Conservation (phyloP, 2,888 invertebrate genomes). For the Apantesis nais region DNA sequence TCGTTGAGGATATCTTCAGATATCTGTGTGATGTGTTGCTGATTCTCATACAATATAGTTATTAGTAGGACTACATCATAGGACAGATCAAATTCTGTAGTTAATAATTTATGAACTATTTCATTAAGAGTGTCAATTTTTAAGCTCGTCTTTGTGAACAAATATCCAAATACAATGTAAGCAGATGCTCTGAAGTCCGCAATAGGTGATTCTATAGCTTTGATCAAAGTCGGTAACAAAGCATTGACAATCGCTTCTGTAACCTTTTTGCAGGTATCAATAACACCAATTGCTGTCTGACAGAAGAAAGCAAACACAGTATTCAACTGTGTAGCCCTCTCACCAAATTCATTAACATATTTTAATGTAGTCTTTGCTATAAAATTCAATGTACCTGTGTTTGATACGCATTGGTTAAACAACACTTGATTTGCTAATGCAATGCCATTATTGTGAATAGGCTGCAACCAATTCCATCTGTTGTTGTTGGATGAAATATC, state of each 20-base stretch:
- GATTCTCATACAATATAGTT: slow-evolving; percentile 89
- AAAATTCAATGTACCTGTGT: slow-evolving; percentile 68
- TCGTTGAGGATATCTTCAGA: slow-evolving; percentile 82
- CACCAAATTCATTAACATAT: slow-evolving; percentile 85
- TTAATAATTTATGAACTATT: slow-evolving; percentile 79
- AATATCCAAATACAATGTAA: slow-evolving; percentile 90
- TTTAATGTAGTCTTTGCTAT: slow-evolving; percentile 64
- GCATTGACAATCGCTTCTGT: slow-evolving; percentile 88
- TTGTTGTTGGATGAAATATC: slow-evolving; percentile 86
- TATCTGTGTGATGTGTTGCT: slow-evolving; percentile 80
- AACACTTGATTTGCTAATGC: slow-evolving; percentile 90
- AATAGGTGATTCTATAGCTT: slow-evolving; percentile 88
- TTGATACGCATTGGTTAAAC: slow-evolving; percentile 89
- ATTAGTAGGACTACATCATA: slow-evolving; percentile 88
- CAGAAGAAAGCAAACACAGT: slow-evolving; percentile 93
- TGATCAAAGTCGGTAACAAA: slow-evolving; percentile 89
- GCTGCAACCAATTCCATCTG: slow-evolving; percentile 91
- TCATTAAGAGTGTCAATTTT: slow-evolving; percentile 87
- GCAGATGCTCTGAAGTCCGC: slow-evolving; percentile 90
- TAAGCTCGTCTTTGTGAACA: slow-evolving; percentile 88
- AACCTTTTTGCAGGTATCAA: slow-evolving; percentile 84
- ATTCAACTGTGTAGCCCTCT: slow-evolving; percentile 86
- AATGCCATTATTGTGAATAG: slow-evolving; percentile 90
- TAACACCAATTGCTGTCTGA: slow-evolving; percentile 89
- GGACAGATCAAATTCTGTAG: slow-evolving; percentile 69